Percentiles rank a stretch among this genome's conserved stretches.
phyloP scores from a whole-genome alignment of 2,888 invertebrate species.

The Cyclophora albipunctata region DNA sequence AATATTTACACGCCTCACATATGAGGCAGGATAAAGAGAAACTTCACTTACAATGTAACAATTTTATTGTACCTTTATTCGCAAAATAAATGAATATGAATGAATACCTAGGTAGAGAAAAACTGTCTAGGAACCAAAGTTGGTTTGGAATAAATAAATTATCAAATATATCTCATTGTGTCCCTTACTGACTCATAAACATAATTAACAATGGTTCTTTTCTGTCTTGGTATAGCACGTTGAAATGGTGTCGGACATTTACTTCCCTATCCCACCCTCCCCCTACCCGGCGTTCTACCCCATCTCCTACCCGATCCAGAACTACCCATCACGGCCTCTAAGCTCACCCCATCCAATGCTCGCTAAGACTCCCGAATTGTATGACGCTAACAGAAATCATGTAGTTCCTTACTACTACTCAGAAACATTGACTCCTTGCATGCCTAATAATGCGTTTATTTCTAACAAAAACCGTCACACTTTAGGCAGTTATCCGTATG shows the following conservation, averaged over 20 bases:
- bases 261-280: constrained; percentile 75
- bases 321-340: constrained; percentile 27
- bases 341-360: constrained; percentile 55
- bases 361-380: constrained; percentile 52
- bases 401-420: constrained; percentile 69
- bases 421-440: constrained; percentile 61
- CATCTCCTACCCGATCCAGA: constrained; percentile 56
- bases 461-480: constrained; percentile 58
- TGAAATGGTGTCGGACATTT: constrained; percentile 85
- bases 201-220: constrained; percentile 68
- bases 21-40: no score
- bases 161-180: no score
- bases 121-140: no score
- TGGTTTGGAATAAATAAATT: no score
- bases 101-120: no score
- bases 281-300: constrained; percentile 64
- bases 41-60: no score
- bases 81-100: no score
- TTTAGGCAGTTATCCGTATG: constrained; percentile 48
- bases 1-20: no score
- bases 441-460: constrained; percentile 58
- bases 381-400: constrained; percentile 75
- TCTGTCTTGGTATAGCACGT: constrained; percentile 78
- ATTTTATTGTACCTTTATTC: no score
- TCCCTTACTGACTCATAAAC: constrained; percentile 8